Base-by-base conservation (phyloP, 2,113 vertebrate genomes). In the Hemiscyllium ocellatum region DNA sequence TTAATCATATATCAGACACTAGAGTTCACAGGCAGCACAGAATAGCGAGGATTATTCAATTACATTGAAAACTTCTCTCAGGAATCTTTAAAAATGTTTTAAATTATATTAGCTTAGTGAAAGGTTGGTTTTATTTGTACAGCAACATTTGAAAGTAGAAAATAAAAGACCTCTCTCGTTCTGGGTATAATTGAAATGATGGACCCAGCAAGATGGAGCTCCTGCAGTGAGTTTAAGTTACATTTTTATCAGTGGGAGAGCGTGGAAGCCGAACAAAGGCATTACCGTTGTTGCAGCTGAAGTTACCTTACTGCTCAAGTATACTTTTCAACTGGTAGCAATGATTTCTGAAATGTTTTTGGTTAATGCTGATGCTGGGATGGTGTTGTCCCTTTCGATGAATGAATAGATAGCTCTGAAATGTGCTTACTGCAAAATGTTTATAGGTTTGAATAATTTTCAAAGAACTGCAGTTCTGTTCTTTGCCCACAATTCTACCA, bases 151-250 rank as follows among this genome's bases (percentile, higher is more conserved):
- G 89, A 93, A 93, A 93, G 65, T 37, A 6, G 61, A 91, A 91
- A 22, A 47, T 19, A 17, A 95, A 72, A 12, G 47, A 95, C 24
- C 89, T 10, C 94, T 94, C 37, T 95, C 42, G 24, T 50, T 24
- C 20, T 95, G 93, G 93, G 66, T 95, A 37, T 72, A 95, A 95
- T 95, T 95, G 68, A 47, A 50, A 95, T 72, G 94, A 95, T 95
- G 68, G 29, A 95, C 37, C 66, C 69, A 72, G 42, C 24, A 72
- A 69, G 69, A 72, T 50, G 47, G 26, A 22, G 69, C 24, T 95
- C 68, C 68, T 50, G 42, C 94, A 72, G 69, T 95, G 68, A 72
- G 69, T 65, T 72, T 42, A 29, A 95, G 69, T 47, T 70, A 29
- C 26, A 72, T 95, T 70, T 29, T 70, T 29, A 72, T 52, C 69